Conservation (phyloP, 2,797 vertebrate species). For the Lutjanus campechanus region DNA sequence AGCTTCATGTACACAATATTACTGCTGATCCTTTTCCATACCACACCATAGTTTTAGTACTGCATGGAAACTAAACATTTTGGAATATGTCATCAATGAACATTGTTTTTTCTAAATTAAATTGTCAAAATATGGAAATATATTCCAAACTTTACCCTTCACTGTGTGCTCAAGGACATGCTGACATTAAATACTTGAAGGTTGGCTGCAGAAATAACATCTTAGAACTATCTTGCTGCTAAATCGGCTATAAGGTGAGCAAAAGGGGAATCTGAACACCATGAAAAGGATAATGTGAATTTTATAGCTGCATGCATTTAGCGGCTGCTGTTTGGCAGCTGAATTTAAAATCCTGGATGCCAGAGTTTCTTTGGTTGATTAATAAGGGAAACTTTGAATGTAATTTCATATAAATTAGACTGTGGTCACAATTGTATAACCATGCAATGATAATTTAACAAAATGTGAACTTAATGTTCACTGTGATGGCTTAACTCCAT, state of each 20-base stretch:
- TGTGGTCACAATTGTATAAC: not conserved
- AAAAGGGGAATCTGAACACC: not conserved
- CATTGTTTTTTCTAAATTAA: not conserved
- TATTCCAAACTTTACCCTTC: not conserved
- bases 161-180: conserved; percentile 1
- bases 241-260: not conserved
- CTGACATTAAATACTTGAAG: not conserved
- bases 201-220: not conserved
- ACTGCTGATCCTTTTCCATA: not conserved
- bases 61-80: not conserved
- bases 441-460: not conserved
- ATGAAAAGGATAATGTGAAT: not conserved
- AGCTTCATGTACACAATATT: not conserved
- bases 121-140: not conserved
- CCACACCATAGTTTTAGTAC: not conserved
- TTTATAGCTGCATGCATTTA: not conserved
- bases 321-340: not conserved
- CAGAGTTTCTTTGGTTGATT: not conserved
- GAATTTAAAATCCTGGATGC: not conserved
- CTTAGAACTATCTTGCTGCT: not conserved
- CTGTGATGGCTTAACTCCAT: not conserved
- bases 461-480: not conserved
- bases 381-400: not conserved
- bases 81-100: not conserved
- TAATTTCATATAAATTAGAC: not conserved